Evolutionary conservation across 2,113 vertebrate genomes (phyloP).

Genomic region (Aramus guarauna): DNA sequence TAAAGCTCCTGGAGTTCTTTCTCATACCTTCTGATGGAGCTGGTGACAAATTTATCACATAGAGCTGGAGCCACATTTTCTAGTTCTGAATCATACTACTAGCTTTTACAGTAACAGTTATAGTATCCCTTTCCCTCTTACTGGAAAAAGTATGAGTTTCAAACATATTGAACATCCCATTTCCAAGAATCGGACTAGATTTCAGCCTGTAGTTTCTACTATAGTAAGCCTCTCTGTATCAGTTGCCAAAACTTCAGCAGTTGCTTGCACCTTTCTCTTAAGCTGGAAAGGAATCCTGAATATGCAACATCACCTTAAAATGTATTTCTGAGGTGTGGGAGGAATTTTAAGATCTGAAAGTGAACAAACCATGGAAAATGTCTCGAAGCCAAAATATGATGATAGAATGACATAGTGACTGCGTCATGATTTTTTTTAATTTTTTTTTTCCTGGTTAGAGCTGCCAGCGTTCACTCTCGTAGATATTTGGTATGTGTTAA

Average conservation of each 20-base stretch:
- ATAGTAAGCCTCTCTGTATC: background rate
- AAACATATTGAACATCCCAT: background rate
- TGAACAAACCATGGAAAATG: background rate
- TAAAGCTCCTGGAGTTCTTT: background rate
- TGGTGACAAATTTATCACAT: background rate
- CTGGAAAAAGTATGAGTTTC: background rate
- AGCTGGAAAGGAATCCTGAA: background rate
- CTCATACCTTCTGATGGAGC: background rate
- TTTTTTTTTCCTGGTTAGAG: background rate
- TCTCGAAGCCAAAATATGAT: slow-evolving; percentile 16
- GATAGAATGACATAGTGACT: slow-evolving; percentile 37
- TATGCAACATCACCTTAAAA: slow-evolving; percentile 30
- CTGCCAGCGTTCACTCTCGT: background rate
- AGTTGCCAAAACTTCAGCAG: slow-evolving; percentile 32
- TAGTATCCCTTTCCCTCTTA: background rate
- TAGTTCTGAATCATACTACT: background rate
- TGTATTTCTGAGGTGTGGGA: slow-evolving; percentile 35
- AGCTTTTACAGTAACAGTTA: background rate
- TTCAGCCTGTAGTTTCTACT: background rate
- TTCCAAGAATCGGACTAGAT: slow-evolving; percentile 22
- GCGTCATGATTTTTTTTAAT: background rate
- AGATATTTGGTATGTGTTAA: background rate
- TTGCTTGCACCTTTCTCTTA: slow-evolving; percentile 45
- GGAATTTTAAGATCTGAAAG: slow-evolving; percentile 50
- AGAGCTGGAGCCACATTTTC: background rate